Evolutionary conservation across 2,113 vertebrate species (phyloP).

Genomic region (Haplotaxodon microlepis): DNA sequence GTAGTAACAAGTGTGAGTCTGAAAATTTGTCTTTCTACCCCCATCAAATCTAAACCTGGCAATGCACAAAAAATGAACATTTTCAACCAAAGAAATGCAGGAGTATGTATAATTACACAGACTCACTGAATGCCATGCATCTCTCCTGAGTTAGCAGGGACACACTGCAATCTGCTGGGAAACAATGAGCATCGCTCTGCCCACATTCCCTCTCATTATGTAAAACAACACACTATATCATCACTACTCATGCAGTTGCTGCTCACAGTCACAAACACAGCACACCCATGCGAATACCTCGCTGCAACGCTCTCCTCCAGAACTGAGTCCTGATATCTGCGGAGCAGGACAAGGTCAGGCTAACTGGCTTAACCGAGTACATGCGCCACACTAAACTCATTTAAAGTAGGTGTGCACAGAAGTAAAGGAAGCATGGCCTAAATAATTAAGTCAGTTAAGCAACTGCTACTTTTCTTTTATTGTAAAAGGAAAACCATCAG

Average conservation of each 20-base stretch:
- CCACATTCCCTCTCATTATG: constrained; percentile 40
- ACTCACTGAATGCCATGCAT: constrained; percentile 21
- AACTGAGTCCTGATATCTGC: constrained; percentile 76
- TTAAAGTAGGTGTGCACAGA: background rate
- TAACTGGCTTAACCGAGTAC: background rate
- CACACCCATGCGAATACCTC: constrained; percentile 74
- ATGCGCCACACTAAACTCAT: background rate
- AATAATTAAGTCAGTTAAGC: background rate
- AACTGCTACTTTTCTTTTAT: background rate
- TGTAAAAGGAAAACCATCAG: background rate
- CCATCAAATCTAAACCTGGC: background rate
- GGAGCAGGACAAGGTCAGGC: constrained; percentile 45
- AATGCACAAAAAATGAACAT: background rate
- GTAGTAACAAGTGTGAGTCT: background rate
- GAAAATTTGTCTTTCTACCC: background rate
- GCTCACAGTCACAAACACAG: constrained; percentile 29
- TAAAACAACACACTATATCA: constrained; percentile 38
- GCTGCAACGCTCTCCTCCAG: constrained; percentile 70
- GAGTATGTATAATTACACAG: background rate
- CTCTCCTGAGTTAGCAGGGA: constrained; percentile 17
- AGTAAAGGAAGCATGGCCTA: background rate
- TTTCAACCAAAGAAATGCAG: background rate
- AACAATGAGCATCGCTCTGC: constrained; percentile 33
- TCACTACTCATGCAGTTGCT: constrained; percentile 42
- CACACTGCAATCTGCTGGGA: constrained; percentile 26